Base-by-base conservation (phyloP, 1,140 invertebrate genomes). In the Leptopilina clavipes region DNA sequence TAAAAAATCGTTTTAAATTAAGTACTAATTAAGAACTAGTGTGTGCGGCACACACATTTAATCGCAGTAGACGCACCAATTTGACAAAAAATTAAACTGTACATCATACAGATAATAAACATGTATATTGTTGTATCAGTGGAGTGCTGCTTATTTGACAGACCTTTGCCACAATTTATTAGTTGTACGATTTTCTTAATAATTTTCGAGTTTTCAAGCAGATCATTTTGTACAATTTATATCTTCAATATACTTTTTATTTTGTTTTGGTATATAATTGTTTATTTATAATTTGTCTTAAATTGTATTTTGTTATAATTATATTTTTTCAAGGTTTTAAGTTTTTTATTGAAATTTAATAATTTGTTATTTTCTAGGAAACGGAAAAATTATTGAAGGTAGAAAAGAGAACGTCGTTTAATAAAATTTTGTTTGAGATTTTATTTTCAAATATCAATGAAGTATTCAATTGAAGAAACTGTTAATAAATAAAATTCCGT, bases 81-180 rank as follows among this genome's bases (percentile, higher is more conserved):
- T 52, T 83, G 43, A 70, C 19, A 71, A 73, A 76, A 80, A 76
- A 74, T 74, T 54, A 81, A 79, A 78, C 83, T 86, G 80, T 79
- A 84, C 85, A 87, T 88, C 86, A 82, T 86, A 73, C 84, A 87
- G 82, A 89, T 90, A 90, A 90, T 90, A 90, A 90, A 90, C 84
- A 86, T 89, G 84, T 88, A 87, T 90, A 88, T 89, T 90, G 86
- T 89, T 89, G 87, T 89, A 65, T 65, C 59, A 65, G 25, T 19
- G 19, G 19, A 31, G 59, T 31, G 59, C 0, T 65, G 25, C 3
- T 65, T 65, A 65, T 65, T 65, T 19, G 10, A 89, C 82, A 88
- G 75, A 78, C 45, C 48, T 52, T 52, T 17, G 48, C n/a, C 48
- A 17, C n/a, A 17, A 52, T n/a, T n/a, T n/a, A n/a, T 52, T 48